Base-by-base conservation (phyloP, 1,140 invertebrate genomes). In the Heliconius congener region DNA sequence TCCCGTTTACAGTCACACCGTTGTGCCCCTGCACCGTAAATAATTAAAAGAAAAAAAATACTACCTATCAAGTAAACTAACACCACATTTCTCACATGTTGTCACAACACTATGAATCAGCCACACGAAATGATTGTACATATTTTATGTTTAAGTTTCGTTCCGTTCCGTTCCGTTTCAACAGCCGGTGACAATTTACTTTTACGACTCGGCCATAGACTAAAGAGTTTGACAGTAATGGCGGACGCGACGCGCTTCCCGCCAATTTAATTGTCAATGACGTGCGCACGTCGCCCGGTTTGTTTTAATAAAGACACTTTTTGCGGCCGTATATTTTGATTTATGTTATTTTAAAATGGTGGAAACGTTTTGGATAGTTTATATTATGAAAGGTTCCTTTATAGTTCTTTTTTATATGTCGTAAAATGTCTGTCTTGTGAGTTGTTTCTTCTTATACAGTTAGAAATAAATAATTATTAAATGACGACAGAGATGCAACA, bases 211-310 rank as follows among this genome's bases (percentile, higher is more conserved):
- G 86, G 78, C 90, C 89, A 84, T 90, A 90, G 87, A 89, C 88
- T 90, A 94, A 94, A 94, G 92, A 94, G 91, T 94, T 81, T 79
- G 92, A 94, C 92, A 92, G 91, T 94, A 89, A 94, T 93, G 89
- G 91, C 91, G 89, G 91, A 88, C 90, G 87, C 85, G 85, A 76
- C 86, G 76, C 66, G 73, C 78, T 81, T 81, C 80, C 80, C 80
- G 80, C 80, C 80, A 81, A 76, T 78, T 55, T 81, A 74, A 76
- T 81, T 80, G 71, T 71, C 71, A 71, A 34, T 71, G 71, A 74
- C 82, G 81, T 80, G 74, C 81, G 83, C 77, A 73, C 73, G 70
- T 75, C 78, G 23, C 57, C 71, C 52, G 66, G 30, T 39, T 60
- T 76, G 42, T 46, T 71, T 34, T 77, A 71, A 77, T 77, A 77